Base-by-base conservation (phyloP, 2,888 invertebrate genomes). In the Allophyes oxyacanthae region DNA sequence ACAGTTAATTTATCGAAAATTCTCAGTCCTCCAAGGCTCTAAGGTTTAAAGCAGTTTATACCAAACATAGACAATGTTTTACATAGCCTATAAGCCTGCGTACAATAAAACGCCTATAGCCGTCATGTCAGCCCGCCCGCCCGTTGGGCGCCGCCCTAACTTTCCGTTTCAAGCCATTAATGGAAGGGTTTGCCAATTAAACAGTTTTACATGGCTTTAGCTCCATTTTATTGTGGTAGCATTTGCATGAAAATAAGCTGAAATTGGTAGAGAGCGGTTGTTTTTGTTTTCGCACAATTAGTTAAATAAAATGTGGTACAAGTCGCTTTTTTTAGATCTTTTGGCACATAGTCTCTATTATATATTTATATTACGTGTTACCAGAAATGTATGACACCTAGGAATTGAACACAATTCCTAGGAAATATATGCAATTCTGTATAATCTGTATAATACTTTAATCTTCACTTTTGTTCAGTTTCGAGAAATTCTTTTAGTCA, bases 221-320 rank as follows among this genome's bases (percentile, higher is more conserved):
- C 77, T 66, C 60, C 48, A 75, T 79, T 79, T 85, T 79, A 82
- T 78, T 78, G 79, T 65, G 64, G 77, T 78, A 51, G 53, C 64
- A 86, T 86, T 86, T 85, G 82, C 86, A 86, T 86, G 75, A 82
- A 73, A 86, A 83, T 79, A 65, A 63, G 69, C 71, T 64, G 50
- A 43, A 69, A 57, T 61, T 53, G 54, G 38, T 51, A 42, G 8
- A 15, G 10, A 15, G 34, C 37, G n/a, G 7, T 50, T 34, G 33
- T 14, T 33, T 43, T 46, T 59, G 49, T 66, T 42, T 36, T 46
- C 33, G n/a, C 49, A 38, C 71, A 40, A 65, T 58, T 65, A 46
- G 59, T 14, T 0, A 13, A 1, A 13, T 36, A 36, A 7, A 7
- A 6, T 2, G 28, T 6, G 28, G 28, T 28, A 4, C 4, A 8